Base-by-base conservation (phyloP, 2,888 invertebrate genomes). In the Lysandra coridon region DNA sequence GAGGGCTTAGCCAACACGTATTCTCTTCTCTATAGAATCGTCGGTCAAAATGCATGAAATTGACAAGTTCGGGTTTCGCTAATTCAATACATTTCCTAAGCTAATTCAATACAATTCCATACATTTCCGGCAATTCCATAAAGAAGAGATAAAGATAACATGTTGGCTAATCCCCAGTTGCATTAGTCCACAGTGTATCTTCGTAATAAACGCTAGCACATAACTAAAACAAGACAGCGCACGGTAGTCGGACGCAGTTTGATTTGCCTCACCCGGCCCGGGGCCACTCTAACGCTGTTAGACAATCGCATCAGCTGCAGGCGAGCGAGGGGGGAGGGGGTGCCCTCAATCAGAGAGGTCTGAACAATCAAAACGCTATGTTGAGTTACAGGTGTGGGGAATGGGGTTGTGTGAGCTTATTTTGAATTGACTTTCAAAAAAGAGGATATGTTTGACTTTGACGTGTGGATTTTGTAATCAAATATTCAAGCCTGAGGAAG, bases 291-390 rank as follows among this genome's bases (percentile, higher is more conserved):
- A 30, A 64, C 64, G 30, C 64, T 30, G 64, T 64, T 64, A 64
- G 64, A 64, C 64, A 64, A 64, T 64, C 30, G 64, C 30, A 64
- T 64, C 30, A 64, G 64, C 30, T 64, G 64, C 64, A 64, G 64
- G 64, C 64, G 12, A 6, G 23, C 3, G 64, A 1, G 30, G 4
- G 30, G 64, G 12, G n/a, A 6, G 62, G 62, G 7, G n/a, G 62
- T 23, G 62, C 30, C 30, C 64, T 64, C 64, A 64, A 64, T 64
- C 64, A 64, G 64, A 64, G 64, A 64, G 64, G 64, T 64, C 30
- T 64, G 64, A 30, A 64, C 30, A 64, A 64, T 64, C 64, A 64
- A 7, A 64, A 64, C 23, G 64, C n/a, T 17, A 57, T 57, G 4
- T 17, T 57, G 57, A 57, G 14, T 57, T 57, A 4, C 53, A 57